Percentiles rank a stretch among this genome's conserved stretches.
Conservation (phyloP, 2,113 vertebrate genomes). For the Lanius collurio region DNA sequence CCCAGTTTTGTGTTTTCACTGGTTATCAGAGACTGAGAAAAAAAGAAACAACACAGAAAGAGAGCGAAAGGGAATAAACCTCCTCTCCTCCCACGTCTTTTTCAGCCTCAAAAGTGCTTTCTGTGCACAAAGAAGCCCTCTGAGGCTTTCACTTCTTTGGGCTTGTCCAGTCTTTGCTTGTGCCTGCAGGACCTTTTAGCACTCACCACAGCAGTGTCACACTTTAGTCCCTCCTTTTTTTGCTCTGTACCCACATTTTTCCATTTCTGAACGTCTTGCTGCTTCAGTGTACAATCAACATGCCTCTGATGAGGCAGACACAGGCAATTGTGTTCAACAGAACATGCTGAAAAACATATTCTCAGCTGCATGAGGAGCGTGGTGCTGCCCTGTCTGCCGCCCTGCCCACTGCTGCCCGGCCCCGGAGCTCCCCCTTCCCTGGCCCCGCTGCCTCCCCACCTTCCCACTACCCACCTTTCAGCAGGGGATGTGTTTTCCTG, state of each 20-base stretch:
- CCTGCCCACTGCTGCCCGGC: background rate
- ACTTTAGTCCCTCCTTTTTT: background rate
- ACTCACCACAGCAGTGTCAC: background rate
- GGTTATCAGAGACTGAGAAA: background rate
- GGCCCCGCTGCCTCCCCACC: background rate
- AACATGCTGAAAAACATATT: background rate
- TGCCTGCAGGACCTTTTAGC: background rate
- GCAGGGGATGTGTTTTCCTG: background rate
- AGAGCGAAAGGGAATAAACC: background rate
- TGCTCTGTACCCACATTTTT: background rate
- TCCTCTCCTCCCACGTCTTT: background rate
- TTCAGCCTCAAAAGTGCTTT: background rate
- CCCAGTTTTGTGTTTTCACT: background rate
- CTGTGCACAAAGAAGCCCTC: background rate
- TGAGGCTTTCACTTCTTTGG: background rate
- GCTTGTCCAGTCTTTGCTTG: background rate
- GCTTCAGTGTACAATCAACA: background rate
- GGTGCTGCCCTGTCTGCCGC: background rate
- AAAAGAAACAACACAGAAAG: background rate
- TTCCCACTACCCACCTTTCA: background rate
- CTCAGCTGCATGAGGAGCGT: accelerated
- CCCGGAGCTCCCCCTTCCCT: background rate
- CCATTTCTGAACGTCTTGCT: background rate
- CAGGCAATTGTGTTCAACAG: accelerated
- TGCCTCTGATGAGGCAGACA: background rate